These are phyloP conservation scores for Pitangus sulphuratus DNA, from an alignment of 2,797 vertebrate species.

Conservation along the genomic window DNA sequence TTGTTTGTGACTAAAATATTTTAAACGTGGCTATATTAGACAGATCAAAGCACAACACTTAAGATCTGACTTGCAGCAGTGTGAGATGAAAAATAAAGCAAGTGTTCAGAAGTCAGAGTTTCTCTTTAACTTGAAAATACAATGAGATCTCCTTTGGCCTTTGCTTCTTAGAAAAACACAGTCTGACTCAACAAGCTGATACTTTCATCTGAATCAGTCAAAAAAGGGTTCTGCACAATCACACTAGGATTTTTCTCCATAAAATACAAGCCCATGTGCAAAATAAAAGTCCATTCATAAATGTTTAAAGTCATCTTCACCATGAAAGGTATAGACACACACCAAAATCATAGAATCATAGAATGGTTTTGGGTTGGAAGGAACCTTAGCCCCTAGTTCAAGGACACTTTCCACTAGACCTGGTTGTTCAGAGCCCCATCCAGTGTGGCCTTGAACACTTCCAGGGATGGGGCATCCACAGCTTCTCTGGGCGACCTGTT, in stretches of 20 bases:
- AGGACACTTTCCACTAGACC: neutral
- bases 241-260: neutral
- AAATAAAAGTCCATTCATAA: neutral
- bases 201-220: neutral
- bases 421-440: neutral
- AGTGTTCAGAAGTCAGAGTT: neutral
- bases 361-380: neutral
- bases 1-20: neutral
- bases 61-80: neutral
- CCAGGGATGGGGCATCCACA: neutral
- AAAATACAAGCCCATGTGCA: neutral
- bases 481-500: neutral
- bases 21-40: neutral
- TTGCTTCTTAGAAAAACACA: neutral
- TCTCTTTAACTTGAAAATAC: neutral
- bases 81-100: neutral
- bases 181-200: neutral
- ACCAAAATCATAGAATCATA: neutral
- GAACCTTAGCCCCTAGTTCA: neutral
- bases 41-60: neutral
- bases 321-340: rapidly evolving
- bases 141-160: neutral
- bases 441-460: neutral
- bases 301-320: neutral
- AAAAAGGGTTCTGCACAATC: neutral